Evolutionary conservation across 2,113 vertebrate genomes (phyloP), one percentile per base, ranked within the genome.

Genomic region (Brevimyrus niger): DNA sequence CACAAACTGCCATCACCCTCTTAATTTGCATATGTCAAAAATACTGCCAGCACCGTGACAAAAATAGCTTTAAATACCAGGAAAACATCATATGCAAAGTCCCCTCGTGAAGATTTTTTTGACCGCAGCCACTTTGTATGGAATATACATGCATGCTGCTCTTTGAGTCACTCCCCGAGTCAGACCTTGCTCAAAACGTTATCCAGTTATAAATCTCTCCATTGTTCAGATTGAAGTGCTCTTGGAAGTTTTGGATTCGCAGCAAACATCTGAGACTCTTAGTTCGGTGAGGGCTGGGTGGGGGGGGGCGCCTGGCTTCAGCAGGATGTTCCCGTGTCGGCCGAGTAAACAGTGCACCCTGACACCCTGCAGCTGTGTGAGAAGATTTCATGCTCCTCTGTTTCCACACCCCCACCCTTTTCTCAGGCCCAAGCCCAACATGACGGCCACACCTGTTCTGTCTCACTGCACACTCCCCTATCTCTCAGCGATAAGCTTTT

Each of bases 401-500:
- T 80, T 80, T 80, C 35, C 38, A 35, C 87, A 4, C 87, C 42
- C 65, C n/a, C 46, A 35, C 48, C 38, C 38, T 53, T 83, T 46
- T 48, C 31, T 5, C 47, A 84, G 58, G 19, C 88, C 48, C 31
- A 65, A 80, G n/a, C 76, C 65, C 73, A 86, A 76, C 51, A 82
- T 89, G 89, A 91, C 88, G 61, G 83, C 2, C 47, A 69, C 89
- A 88, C 91, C 94, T 94, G 94, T 90, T 90, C 23, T 92, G 73
- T 42, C 92, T 96, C 93, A 94, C 89, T 92, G 90, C 90, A 93
- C 93, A 93, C 92, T 90, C 89, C 90, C 46, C 88, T 94, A 93
- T 95, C 94, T 93, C 65, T 90, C 76, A 51, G 23, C 89, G 92
- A 93, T 93, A 94, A 93, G 90, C 90, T 61, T 76, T 89, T 90